These are phyloP conservation scores for Syngnathus acus DNA, from an alignment of 2,797 vertebrate species.

Conservation along the genomic window DNA sequence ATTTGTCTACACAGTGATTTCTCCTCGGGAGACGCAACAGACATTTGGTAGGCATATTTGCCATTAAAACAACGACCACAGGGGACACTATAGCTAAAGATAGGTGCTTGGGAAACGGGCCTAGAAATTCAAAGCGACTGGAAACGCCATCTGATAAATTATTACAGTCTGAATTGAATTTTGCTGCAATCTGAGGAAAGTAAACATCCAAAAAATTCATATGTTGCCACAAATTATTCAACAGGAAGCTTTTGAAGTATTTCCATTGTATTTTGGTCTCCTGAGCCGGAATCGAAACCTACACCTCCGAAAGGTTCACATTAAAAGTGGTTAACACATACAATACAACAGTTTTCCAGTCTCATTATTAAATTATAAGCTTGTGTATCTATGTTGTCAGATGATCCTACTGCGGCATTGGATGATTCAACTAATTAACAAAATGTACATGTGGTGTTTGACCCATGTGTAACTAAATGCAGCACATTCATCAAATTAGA, in stretches of 20 bases:
- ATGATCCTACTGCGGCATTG: conserved; percentile 13
- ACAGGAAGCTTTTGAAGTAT: too few relatives aligned
- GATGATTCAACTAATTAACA: conserved; percentile 35
- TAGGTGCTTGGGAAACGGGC: conserved; percentile 47
- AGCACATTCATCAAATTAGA: conserved; percentile 34
- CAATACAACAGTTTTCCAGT: conserved; percentile 8
- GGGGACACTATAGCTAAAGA: conserved; percentile 51
- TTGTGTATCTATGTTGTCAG: conserved; percentile 10
- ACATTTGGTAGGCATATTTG: conserved; percentile 54
- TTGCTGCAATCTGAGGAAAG: conserved; percentile 41
- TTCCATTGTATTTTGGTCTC: conserved; percentile 7
- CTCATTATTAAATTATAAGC: conserved; percentile 12
- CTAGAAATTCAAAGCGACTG: conserved; percentile 45
- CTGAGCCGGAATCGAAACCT: too few relatives aligned
- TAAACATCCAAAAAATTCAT: conserved; percentile 10
- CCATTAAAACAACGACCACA: conserved; percentile 53
- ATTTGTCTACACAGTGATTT: conserved; percentile 46
- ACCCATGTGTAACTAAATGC: conserved; percentile 36
- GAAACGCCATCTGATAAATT: conserved; percentile 55
- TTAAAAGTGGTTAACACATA: conserved; percentile 2
- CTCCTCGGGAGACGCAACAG: conserved; percentile 48
- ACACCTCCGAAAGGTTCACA: background rate
- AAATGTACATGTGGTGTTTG: conserved; percentile 28
- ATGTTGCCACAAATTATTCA: conserved; percentile 38
- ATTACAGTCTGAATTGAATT: conserved; percentile 53